A percentile compares a stretch with the other conserved stretches of the same genome.
Conservation (phyloP, 2,113 vertebrate genomes). For the Microtus oregoni region DNA sequence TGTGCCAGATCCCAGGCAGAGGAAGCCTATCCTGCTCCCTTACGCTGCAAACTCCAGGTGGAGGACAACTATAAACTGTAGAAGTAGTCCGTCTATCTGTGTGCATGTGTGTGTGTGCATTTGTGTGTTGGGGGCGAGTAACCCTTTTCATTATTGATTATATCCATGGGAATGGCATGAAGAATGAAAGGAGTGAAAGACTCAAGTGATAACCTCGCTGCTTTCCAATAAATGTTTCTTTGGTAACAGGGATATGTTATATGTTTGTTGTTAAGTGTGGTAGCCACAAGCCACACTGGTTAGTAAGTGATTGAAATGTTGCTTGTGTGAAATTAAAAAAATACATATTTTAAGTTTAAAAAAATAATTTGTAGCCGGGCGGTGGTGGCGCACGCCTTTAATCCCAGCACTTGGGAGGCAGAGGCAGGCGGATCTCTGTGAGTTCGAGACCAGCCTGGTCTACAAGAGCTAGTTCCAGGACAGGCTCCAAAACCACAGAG, state of each 20-base stretch:
- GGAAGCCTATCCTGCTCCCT: not conserved
- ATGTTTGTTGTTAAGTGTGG: not conserved
- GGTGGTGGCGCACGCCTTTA: too few species aligned
- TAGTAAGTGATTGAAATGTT: slow-evolving; percentile 33
- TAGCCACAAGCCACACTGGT: not conserved
- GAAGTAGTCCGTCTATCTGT: not conserved
- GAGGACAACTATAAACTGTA: not conserved
- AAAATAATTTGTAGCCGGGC: not conserved
- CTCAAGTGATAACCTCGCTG: not conserved
- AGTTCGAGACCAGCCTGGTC: too few species aligned
- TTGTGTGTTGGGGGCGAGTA: not conserved
- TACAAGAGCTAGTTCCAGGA: too few species aligned
- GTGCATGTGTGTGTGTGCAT: not conserved
- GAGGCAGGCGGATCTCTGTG: too few species aligned
- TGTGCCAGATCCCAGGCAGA: not conserved
- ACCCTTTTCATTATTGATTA: slow-evolving; percentile 17
- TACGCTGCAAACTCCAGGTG: not conserved
- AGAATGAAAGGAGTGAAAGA: slow-evolving; percentile 12
- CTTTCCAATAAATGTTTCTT: slow-evolving; percentile 8
- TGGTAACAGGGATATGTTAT: not conserved
- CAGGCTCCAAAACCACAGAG: too few species aligned
- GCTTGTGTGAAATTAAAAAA: slow-evolving; percentile 8
- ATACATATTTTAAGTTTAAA: slow-evolving; percentile 45
- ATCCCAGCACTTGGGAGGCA: too few species aligned
- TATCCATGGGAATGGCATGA: not conserved